Percentiles rank a stretch among this genome's conserved stretches.
phyloP scores from a whole-genome alignment of 2,888 invertebrate species.

The Artemia sinica region DNA sequence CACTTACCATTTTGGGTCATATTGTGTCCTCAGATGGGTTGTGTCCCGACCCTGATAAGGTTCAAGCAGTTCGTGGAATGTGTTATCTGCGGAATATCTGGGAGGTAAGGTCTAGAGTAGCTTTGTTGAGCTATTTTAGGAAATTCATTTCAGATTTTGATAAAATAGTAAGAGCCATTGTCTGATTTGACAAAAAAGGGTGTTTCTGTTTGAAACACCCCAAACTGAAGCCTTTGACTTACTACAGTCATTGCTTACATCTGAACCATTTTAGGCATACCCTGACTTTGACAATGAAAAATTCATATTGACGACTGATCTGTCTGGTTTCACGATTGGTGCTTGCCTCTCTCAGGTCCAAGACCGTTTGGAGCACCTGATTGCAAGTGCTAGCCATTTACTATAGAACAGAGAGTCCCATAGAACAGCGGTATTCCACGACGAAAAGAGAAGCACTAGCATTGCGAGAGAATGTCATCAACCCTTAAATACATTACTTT shows the following conservation, averaged over 20 bases:
- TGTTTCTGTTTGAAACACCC: neutral
- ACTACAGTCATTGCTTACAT: too few species aligned
- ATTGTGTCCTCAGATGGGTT: neutral
- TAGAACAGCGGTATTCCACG: constrained; percentile 1
- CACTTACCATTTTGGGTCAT: neutral
- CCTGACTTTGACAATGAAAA: neutral
- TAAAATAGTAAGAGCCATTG: too few species aligned
- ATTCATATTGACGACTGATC: neutral
- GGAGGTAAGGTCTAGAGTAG: neutral
- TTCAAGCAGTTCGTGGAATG: neutral
- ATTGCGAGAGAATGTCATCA: neutral
- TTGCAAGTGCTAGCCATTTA: neutral
- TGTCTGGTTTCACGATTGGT: neutral
- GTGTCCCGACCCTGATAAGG: neutral
- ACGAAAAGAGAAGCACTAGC: neutral
- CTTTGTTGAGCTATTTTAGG: too few species aligned
- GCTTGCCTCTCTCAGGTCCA: neutral
- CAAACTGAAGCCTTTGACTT: too few species aligned
- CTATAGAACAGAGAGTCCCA: too few species aligned
- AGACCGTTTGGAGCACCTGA: neutral
- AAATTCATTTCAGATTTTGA: too few species aligned
- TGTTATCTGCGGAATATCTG: neutral
- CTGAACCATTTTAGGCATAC: too few species aligned
- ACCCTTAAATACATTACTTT: neutral
- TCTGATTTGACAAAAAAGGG: too few species aligned